These are phyloP conservation scores for Drosophila sturtevanti DNA, from an alignment of 1,140 invertebrate species.

Conservation along the genomic window DNA sequence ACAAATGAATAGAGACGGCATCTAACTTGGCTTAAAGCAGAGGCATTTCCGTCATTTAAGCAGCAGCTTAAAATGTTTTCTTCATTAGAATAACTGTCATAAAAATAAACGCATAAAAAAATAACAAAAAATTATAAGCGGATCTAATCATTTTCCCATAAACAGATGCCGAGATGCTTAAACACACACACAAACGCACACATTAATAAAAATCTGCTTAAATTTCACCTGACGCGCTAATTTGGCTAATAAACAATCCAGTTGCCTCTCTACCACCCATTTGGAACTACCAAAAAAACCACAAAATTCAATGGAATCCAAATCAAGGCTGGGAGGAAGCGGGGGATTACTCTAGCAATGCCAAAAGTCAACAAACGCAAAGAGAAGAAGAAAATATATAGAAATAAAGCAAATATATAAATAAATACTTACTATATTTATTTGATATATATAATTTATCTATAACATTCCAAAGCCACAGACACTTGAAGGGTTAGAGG, in stretches of 20 bases:
- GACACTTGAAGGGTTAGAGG: too few species aligned
- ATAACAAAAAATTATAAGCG: constrained; percentile 61
- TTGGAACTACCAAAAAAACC: constrained; percentile 28
- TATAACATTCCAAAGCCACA: constrained; percentile 31
- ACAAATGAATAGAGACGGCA: neutral
- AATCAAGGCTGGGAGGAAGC: constrained; percentile 40
- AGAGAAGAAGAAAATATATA: constrained; percentile 11
- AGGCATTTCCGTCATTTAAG: constrained; percentile 78
- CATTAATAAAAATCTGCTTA: constrained; percentile 73
- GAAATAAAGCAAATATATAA: constrained; percentile 33
- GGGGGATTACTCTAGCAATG: constrained; percentile 6
- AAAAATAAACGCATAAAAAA: constrained; percentile 80
- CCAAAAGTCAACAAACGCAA: constrained; percentile 38
- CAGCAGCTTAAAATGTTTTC: constrained; percentile 74
- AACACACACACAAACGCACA: neutral
- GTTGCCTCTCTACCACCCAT: neutral
- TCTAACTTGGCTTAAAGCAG: constrained; percentile 6
- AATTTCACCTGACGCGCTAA: constrained; percentile 79
- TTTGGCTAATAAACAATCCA: constrained; percentile 73
- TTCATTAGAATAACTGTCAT: constrained; percentile 81
- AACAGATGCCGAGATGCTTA: constrained; percentile 52
- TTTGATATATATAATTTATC: constrained; percentile 26
- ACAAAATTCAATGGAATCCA: constrained; percentile 57
- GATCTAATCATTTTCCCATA: constrained; percentile 81
- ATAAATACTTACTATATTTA: constrained; percentile 50